These are phyloP conservation scores for Hemibagrus wyckioides DNA, from an alignment of 2,113 vertebrate genomes.

Conservation along the genomic window DNA sequence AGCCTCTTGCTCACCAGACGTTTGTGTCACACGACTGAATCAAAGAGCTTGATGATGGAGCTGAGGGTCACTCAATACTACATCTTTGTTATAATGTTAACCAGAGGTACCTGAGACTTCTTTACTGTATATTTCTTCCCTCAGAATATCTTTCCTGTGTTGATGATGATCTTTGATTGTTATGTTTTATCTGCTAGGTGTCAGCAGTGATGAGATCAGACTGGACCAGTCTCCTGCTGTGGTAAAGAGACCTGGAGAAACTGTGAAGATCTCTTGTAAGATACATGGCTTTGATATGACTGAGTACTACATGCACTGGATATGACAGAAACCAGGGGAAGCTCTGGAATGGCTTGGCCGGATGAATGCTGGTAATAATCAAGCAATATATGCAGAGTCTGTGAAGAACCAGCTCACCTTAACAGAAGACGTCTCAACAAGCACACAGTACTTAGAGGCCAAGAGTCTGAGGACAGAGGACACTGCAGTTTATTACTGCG, in stretches of 20 bases:
- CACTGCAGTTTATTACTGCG: background rate
- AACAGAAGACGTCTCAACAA: background rate
- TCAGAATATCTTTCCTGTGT: background rate
- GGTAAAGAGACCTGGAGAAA: constrained; percentile 48
- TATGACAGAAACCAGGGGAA: constrained; percentile 17
- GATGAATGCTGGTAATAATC: background rate
- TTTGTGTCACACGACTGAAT: background rate
- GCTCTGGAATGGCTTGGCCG: constrained; percentile 51
- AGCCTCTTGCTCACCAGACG: background rate
- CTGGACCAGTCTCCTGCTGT: constrained; percentile 30
- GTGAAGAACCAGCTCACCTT: background rate
- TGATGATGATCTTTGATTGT: background rate
- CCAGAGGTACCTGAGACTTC: background rate
- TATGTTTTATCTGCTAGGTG: constrained; percentile 1
- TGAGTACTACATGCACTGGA: constrained; percentile 20
- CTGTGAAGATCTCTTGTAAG: constrained; percentile 11
- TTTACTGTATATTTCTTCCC: background rate
- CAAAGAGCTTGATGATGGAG: background rate
- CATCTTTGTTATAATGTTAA: background rate
- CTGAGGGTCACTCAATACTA: background rate
- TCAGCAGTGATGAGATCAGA: background rate
- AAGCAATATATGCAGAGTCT: background rate
- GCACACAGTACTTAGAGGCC: background rate
- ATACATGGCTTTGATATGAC: constrained; percentile 37
- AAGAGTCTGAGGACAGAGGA: constrained; percentile 33